Base-by-base conservation (phyloP, 2,888 invertebrate species). In the Cordilura impudica region DNA sequence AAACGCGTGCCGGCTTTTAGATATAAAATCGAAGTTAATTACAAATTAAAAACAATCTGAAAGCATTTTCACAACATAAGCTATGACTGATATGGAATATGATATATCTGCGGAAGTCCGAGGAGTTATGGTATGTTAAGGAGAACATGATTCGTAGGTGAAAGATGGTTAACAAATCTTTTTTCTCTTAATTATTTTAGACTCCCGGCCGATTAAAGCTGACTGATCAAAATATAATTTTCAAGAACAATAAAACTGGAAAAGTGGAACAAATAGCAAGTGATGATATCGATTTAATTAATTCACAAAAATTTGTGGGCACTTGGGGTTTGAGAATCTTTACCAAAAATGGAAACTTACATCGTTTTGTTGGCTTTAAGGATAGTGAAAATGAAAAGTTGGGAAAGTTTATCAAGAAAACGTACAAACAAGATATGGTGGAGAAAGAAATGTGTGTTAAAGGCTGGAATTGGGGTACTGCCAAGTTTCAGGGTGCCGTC, bases 401-500 rank as follows among this genome's bases (percentile, higher is more conserved):
- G 51, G 94, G 95, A 0, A 95, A 96, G 84, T 99, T 97, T 89
- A 95, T 98, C 83, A 93, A 94, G 81, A 91, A 92, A 5, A 94
- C 95, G 82, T 98, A 98, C 89, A 92, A 94, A 26, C 94, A 95
- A 83, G 95, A 96, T 73, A 93, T 98, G 93, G 91, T 96, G 54
- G 97, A 97, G 85, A 96, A 96, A 85, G 99, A 99, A 86, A 90
- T 98, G 65, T 96, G 97, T 81, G 91, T 98, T 1, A 98, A 97
- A 88, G 99, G 99, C 0, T 99, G 99, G 99, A 99, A 99, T 90
- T 99, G 99, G 97, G 99, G 99, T 26, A 95, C 96, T 0, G 97
- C 97, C 0, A 95, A 96, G 84, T 99, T 99, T 87, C 94, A 94
- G 84, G 99, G 97, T 2, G 94, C 96, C 0, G 93, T 95, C 0